A percentile compares a stretch with the other conserved stretches of the same genome.
Conservation (phyloP, 1,140 invertebrate genomes). For the Alviniconcha marisindica region DNA sequence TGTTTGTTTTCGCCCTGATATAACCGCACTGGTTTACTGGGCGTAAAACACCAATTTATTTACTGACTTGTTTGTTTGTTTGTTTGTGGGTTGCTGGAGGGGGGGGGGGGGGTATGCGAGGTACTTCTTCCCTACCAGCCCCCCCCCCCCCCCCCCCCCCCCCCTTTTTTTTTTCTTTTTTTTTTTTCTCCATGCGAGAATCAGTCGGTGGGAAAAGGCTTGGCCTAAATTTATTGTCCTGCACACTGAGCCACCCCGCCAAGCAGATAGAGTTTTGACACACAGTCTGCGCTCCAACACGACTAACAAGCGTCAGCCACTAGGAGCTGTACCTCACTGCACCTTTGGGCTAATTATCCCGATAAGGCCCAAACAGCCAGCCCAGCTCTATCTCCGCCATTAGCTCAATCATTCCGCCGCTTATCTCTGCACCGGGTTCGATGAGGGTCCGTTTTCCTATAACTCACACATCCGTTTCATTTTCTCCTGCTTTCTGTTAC, state of each 20-base stretch:
- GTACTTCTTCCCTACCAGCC: neutral
- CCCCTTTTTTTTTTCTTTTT: neutral
- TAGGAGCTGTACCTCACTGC: neutral
- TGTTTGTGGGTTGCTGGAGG: no score
- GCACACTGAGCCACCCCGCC: neutral
- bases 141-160: neutral
- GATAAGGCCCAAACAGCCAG: neutral
- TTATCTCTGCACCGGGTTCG: neutral
- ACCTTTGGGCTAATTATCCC: conserved; percentile 3
- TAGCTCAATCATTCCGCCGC: neutral
- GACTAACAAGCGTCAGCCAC: neutral
- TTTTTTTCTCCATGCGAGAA: no score
- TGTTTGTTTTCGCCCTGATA: no score
- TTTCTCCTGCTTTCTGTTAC: no score
- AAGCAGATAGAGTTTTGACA: neutral
- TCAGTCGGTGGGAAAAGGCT: no score
- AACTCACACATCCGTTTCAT: neutral
- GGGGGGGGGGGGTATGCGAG: no score
- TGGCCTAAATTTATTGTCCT: conserved; percentile 5
- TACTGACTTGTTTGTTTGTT: no score
- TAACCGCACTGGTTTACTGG: no score
- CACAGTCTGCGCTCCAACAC: neutral
- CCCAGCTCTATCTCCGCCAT: neutral
- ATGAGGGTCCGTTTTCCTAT: conserved; percentile 24
- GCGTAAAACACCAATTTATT: no score